These are phyloP conservation scores for Neotoxoptera formosana DNA, from an alignment of 1,140 invertebrate species.

Conservation along the genomic window DNA sequence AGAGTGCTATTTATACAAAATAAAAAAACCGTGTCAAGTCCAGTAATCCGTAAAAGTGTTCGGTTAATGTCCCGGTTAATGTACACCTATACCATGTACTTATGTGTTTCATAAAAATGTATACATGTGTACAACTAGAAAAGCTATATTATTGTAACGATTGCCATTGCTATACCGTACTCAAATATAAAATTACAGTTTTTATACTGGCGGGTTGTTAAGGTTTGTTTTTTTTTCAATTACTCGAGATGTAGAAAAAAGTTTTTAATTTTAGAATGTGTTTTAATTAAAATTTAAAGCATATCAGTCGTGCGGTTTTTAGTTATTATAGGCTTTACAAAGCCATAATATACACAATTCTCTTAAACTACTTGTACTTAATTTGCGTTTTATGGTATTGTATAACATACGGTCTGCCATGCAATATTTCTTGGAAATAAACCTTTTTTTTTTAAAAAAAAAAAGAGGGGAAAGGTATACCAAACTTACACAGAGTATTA, in stretches of 20 bases:
- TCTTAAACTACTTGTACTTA: not conserved
- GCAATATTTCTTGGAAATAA: not conserved
- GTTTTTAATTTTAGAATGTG: not conserved
- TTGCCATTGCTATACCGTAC: not conserved
- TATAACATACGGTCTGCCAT: not conserved
- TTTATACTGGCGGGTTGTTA: not conserved
- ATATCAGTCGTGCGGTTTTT: not conserved
- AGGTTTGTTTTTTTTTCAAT: not conserved
- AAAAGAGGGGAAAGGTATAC: not conserved
- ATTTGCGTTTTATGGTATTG: not conserved
- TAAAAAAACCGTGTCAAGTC: conserved; percentile 29
- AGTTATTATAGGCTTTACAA: not conserved
- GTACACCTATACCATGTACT: not conserved
- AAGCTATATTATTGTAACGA: not conserved
- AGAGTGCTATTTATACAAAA: not conserved
- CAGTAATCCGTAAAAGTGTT: conserved; percentile 35
- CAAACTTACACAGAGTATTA: not conserved
- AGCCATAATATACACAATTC: not conserved
- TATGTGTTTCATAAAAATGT: conserved; percentile 10
- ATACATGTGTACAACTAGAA: not conserved
- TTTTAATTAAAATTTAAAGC: too few species aligned
- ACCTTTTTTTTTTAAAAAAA: too few species aligned
- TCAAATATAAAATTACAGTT: not conserved
- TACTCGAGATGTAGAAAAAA: not conserved
- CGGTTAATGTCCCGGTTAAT: not conserved